Evolutionary conservation across 1,140 invertebrate species (phyloP).

Genomic region (Alviniconcha marisindica): DNA sequence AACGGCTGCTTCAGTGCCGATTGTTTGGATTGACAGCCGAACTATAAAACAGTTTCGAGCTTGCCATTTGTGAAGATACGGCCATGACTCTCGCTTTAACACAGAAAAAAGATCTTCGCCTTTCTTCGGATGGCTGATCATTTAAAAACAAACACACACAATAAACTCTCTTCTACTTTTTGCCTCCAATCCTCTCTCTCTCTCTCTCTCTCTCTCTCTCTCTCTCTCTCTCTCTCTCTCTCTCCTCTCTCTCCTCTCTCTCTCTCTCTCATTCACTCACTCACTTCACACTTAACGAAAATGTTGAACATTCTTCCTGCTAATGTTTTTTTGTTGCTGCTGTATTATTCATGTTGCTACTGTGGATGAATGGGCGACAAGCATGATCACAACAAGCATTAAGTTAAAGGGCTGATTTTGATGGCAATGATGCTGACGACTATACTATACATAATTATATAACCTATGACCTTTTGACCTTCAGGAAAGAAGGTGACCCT

Average conservation of each 20-base stretch:
- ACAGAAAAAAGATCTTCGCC: too few relatives aligned
- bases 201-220: constrained; percentile 33
- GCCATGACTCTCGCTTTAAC: too few relatives aligned
- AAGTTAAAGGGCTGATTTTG: neutral
- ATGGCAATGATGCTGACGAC: neutral
- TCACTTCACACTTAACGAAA: neutral
- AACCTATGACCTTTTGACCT: neutral
- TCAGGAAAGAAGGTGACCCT: constrained; percentile 56
- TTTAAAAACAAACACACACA: too few relatives aligned
- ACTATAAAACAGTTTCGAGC: too few relatives aligned
- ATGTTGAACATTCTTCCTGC: neutral
- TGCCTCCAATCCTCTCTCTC: neutral
- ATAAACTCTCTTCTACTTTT: too few relatives aligned
- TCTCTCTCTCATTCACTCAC: neutral
- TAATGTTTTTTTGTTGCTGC: neutral
- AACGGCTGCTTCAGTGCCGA: neutral
- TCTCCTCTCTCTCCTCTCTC: neutral
- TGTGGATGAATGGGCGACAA: neutral
- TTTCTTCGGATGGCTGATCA: too few relatives aligned
- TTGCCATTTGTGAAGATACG: too few relatives aligned
- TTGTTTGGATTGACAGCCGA: neutral
- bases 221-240: constrained; percentile 36
- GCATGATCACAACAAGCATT: neutral
- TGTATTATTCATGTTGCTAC: neutral
- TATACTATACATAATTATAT: too few relatives aligned